These are phyloP conservation scores for Stegana nigrithorax DNA, from an alignment of 2,888 invertebrate species.

Conservation along the genomic window DNA sequence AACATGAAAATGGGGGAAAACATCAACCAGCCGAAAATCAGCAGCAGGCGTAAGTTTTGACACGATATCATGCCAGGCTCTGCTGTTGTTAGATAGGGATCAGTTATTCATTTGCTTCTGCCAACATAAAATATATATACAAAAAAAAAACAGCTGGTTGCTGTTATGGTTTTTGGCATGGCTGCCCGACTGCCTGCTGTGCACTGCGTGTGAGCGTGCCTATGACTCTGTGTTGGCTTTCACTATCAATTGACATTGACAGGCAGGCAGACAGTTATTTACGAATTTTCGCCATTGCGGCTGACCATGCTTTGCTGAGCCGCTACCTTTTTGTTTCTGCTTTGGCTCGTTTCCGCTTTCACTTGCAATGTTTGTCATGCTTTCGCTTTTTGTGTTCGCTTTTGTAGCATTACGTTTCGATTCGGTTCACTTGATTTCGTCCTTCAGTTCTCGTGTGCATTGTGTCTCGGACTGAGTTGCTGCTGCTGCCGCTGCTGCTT, in stretches of 20 bases:
- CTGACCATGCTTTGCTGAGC: no score
- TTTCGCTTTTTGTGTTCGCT: not conserved
- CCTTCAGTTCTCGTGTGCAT: no score
- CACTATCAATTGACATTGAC: slow-evolving; percentile 57
- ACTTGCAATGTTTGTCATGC: not conserved
- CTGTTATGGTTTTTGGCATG: not conserved
- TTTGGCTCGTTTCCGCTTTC: slow-evolving; percentile 9
- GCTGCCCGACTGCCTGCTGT: not conserved
- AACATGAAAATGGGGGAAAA: no score
- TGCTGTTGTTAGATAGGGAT: not conserved
- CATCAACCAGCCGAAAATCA: not conserved
- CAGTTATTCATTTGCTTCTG: not conserved
- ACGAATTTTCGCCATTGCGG: not conserved
- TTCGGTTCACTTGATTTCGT: no score
- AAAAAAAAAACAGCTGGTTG: not conserved
- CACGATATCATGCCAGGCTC: not conserved
- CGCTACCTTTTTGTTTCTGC: not conserved
- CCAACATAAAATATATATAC: not conserved
- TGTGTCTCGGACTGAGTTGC: no score
- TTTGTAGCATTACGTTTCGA: not conserved
- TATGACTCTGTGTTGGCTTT: slow-evolving; percentile 25
- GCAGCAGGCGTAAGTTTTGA: not conserved
- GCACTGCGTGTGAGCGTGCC: not conserved
- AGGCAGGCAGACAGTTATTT: slow-evolving; percentile 39
- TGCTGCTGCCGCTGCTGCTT: no score